Evolutionary conservation across 2,888 invertebrate species (phyloP).

Genomic region (Teleogryllus oceanicus): DNA sequence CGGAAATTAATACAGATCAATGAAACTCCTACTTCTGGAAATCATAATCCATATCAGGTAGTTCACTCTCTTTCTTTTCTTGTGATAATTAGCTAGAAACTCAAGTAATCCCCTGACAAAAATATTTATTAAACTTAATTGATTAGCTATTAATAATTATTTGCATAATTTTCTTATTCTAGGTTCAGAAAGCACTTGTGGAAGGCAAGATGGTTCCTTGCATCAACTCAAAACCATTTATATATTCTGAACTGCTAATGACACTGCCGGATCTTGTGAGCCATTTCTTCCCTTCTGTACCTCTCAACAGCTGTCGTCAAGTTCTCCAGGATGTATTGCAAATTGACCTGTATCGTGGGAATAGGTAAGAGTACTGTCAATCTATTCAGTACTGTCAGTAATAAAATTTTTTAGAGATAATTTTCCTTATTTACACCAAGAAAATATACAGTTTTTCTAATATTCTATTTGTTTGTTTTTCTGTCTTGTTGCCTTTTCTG

Average conservation of each 20-base stretch:
- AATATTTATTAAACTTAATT: background rate
- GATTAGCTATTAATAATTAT: background rate
- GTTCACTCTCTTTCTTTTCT: background rate
- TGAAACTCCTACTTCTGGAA: constrained; percentile 63
- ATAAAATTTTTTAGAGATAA: no score
- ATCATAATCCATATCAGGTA: constrained; percentile 69
- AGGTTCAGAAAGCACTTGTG: constrained; percentile 75
- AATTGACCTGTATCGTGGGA: constrained; percentile 76
- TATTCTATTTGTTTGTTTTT: no score
- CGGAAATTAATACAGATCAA: constrained; percentile 66
- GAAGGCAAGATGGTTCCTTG: constrained; percentile 79
- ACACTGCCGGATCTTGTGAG: constrained; percentile 76
- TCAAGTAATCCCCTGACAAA: background rate
- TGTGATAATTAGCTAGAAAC: background rate
- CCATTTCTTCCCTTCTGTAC: constrained; percentile 74
- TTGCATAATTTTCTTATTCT: constrained; percentile 40
- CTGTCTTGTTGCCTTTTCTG: no score
- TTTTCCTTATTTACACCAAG: no score
- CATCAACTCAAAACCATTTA: constrained; percentile 82
- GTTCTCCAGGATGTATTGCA: constrained; percentile 73
- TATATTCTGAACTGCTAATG: constrained; percentile 76
- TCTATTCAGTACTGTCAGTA: no score
- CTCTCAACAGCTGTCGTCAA: constrained; percentile 70
- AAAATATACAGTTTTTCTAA: no score
- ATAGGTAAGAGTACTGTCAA: constrained; percentile 60